These are phyloP conservation scores for Cantharis lateralis DNA, from an alignment of 2,888 invertebrate genomes.

Conservation along the genomic window DNA sequence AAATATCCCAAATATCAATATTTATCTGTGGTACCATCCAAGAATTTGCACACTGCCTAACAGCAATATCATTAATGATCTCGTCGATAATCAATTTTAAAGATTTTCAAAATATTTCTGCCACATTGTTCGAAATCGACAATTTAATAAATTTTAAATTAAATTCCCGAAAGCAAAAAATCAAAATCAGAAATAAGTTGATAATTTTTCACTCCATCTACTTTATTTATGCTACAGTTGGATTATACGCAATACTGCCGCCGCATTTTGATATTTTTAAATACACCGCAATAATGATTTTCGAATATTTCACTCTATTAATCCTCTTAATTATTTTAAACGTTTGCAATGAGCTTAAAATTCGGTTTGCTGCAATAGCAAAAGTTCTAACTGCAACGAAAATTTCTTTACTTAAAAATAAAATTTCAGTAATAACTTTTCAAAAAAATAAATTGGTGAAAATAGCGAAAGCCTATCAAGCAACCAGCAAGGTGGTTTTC, in stretches of 20 bases:
- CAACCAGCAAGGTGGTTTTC: background rate
- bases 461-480: background rate
- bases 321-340: background rate
- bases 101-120: background rate
- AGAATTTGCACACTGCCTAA: background rate
- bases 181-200: background rate
- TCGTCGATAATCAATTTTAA: background rate
- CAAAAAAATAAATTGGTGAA: background rate
- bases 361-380: background rate
- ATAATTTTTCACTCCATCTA: background rate
- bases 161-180: background rate
- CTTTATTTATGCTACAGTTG: background rate
- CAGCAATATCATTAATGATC: background rate
- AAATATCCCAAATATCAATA: background rate
- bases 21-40: background rate
- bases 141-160: background rate
- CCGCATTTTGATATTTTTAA: background rate
- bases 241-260: background rate
- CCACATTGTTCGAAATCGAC: background rate
- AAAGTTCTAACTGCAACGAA: background rate
- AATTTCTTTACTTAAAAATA: background rate
- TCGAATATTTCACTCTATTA: background rate
- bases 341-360: background rate
- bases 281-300: background rate
- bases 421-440: background rate